phyloP scores from a whole-genome alignment of 1,140 invertebrate genomes.

The Asbolus verrucosus region DNA sequence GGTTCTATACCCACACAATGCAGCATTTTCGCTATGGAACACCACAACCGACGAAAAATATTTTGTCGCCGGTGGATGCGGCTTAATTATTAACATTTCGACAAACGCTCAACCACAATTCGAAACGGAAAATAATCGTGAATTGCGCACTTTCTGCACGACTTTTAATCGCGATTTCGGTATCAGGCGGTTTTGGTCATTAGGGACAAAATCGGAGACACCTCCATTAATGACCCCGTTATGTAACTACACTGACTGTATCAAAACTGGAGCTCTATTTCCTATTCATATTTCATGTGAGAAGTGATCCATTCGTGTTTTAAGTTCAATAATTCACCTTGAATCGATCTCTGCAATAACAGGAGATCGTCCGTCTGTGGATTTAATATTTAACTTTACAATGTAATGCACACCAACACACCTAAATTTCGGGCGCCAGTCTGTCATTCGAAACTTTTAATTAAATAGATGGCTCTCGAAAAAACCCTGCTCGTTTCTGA shows the following conservation, averaged over 20 bases:
- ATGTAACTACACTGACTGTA: conserved; percentile 20
- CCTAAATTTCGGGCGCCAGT: background rate
- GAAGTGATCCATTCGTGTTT: conserved; percentile 22
- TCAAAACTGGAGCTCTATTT: conserved; percentile 1
- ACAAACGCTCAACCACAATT: background rate
- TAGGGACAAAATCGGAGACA: conserved; percentile 14
- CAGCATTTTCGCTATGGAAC: background rate
- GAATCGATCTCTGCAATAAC: conserved; percentile 11
- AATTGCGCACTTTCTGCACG: background rate
- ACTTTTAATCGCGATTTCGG: too few species aligned
- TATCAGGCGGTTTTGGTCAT: background rate
- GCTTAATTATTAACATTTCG: too few species aligned
- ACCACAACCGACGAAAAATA: background rate
- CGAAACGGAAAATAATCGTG: background rate
- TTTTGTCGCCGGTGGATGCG: too few species aligned
- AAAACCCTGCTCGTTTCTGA: background rate
- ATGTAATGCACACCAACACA: background rate
- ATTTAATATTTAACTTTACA: conserved; percentile 15
- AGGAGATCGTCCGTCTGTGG: background rate
- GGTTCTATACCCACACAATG: conserved; percentile 12
- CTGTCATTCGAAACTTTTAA: conserved; percentile 19
- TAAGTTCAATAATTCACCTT: conserved; percentile 20
- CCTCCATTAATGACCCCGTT: conserved; percentile 15
- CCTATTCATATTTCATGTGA: conserved; percentile 28
- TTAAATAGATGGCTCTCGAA: conserved; percentile 11